phyloP scores from a whole-genome alignment of 1,140 invertebrate genomes.

The Pomphorhynchus laevis region DNA sequence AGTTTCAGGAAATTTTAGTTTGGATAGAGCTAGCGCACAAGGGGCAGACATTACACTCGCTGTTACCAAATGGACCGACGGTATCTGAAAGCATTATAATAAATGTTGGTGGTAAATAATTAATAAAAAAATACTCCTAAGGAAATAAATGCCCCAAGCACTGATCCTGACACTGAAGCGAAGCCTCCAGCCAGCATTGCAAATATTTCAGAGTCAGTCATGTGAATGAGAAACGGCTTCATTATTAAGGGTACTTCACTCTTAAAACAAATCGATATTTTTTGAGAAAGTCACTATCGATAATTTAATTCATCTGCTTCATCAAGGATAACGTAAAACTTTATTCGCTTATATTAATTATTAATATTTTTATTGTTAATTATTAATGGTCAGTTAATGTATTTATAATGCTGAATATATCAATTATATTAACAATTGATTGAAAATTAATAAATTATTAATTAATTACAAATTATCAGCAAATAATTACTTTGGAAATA shows the following conservation, averaged over 20 bases:
- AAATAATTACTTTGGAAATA: no score
- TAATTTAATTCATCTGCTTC: no score
- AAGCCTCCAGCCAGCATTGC: conserved; percentile 18
- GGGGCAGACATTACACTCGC: conserved; percentile 77
- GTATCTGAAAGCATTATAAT: conserved; percentile 11
- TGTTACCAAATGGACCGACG: conserved; percentile 29
- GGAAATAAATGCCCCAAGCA: conserved; percentile 14
- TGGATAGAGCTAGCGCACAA: conserved; percentile 45
- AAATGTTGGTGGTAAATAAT: background rate
- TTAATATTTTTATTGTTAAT: no score
- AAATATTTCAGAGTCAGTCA: conserved; percentile 17
- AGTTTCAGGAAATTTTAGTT: conserved; percentile 55
- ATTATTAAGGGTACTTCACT: conserved; percentile 17
- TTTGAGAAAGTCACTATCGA: no score
- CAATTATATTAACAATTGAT: no score
- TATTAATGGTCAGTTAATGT: no score
- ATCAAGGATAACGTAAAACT: no score
- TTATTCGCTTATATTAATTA: no score
- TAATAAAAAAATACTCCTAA: conserved; percentile 13
- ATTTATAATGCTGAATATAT: no score
- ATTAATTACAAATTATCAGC: no score
- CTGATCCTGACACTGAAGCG: conserved; percentile 48
- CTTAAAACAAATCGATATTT: no score
- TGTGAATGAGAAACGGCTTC: conserved; percentile 14
- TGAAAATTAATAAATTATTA: no score